Evolutionary conservation across 2,113 vertebrate genomes (phyloP).

Genomic region (Ceratotherium simum): DNA sequence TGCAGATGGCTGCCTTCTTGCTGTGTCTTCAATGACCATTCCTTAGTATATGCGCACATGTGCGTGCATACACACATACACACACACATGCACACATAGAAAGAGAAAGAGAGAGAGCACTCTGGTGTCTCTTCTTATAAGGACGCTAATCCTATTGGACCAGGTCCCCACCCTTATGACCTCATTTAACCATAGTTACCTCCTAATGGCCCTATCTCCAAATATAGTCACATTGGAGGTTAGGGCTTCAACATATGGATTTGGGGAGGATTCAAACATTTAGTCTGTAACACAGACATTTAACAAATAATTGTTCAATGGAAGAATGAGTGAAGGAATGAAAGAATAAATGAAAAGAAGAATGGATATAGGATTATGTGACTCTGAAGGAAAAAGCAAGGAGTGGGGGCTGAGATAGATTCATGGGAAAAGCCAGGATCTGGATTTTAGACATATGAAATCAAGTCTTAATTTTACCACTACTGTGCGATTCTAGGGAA

Average conservation of each 20-base stretch:
- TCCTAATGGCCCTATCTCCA: background rate
- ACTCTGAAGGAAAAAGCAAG: background rate
- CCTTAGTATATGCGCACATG: background rate
- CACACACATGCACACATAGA: no score
- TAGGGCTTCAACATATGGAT: background rate
- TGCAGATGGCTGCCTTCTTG: background rate
- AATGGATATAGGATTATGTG: background rate
- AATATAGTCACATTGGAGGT: background rate
- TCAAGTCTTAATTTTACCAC: background rate
- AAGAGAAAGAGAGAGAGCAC: background rate
- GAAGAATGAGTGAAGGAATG: constrained; percentile 6
- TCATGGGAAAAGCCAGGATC: background rate
- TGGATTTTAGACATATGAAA: background rate
- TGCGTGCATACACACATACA: no score
- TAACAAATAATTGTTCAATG: background rate
- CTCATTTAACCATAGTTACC: background rate
- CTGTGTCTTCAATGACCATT: background rate
- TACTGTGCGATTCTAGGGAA: background rate
- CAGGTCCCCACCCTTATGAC: background rate
- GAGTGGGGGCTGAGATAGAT: background rate
- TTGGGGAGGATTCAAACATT: background rate
- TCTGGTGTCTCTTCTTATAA: background rate
- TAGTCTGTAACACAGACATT: background rate
- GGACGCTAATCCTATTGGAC: background rate
- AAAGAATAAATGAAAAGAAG: background rate